phyloP scores from a whole-genome alignment of 1,140 invertebrate species.

The Odontomachus brunneus region DNA sequence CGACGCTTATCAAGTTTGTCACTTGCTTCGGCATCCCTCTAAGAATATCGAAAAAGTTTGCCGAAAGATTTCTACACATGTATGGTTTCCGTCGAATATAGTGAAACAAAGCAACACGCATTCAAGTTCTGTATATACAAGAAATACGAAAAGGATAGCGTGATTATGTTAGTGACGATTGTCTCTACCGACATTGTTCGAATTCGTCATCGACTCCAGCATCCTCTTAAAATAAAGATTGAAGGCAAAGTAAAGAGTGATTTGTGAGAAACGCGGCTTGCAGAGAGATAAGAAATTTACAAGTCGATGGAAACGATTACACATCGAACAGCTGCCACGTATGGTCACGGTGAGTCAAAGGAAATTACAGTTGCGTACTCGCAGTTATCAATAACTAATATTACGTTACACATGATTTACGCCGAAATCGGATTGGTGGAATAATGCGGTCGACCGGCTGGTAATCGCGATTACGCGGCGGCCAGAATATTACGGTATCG shows the following conservation, averaged over 20 bases:
- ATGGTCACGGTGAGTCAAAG: background rate
- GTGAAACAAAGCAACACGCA: no score
- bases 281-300: slow-evolving; percentile 17
- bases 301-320: slow-evolving; percentile 19
- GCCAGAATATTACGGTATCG: slow-evolving; percentile 26
- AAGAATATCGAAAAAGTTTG: no score
- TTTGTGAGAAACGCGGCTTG: background rate
- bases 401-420: slow-evolving; percentile 43
- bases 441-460: slow-evolving; percentile 22
- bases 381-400: slow-evolving; percentile 38
- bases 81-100: no score
- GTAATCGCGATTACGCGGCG: slow-evolving; percentile 40
- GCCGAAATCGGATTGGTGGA: slow-evolving; percentile 32
- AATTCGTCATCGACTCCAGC: no score
- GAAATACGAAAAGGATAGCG: no score
- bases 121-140: no score
- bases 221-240: no score
- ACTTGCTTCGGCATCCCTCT: no score
- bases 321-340: background rate
- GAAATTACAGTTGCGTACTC: slow-evolving; percentile 1
- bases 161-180: no score
- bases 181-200: no score
- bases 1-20: no score
- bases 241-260: slow-evolving; percentile 14
- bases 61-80: no score